Evolutionary conservation across 1,140 invertebrate species (phyloP).

Genomic region (Drosophila azteca): DNA sequence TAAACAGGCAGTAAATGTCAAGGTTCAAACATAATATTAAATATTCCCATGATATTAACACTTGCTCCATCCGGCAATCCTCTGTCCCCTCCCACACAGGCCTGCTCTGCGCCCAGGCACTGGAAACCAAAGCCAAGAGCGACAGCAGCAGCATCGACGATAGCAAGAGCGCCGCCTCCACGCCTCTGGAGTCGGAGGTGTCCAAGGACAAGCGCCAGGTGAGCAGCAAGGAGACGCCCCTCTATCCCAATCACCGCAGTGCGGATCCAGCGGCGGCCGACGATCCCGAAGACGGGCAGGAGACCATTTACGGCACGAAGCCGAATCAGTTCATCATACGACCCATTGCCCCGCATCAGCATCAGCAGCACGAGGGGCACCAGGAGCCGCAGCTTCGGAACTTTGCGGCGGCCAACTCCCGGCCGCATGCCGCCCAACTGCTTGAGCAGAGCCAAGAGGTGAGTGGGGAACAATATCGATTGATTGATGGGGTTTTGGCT

Average conservation of each 20-base stretch:
- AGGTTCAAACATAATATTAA: not conserved
- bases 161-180: conserved; percentile 37
- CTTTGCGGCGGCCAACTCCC: conserved; percentile 66
- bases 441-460: conserved; percentile 82
- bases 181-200: conserved; percentile 53
- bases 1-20: not conserved
- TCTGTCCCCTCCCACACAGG: conserved; percentile 29
- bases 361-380: conserved; percentile 73
- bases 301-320: conserved; percentile 77
- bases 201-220: conserved; percentile 79
- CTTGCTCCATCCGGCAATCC: not conserved
- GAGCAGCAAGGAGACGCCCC: conserved; percentile 66
- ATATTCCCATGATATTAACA: conserved; percentile 3
- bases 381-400: conserved; percentile 78
- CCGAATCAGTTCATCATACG: conserved; percentile 81
- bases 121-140: conserved; percentile 50
- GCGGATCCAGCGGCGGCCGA: conserved; percentile 33
- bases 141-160: conserved; percentile 28
- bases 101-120: conserved; percentile 43
- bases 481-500: conserved; percentile 29
- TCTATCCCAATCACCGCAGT: conserved; percentile 76
- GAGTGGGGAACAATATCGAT: conserved; percentile 36
- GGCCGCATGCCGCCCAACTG: conserved; percentile 74
- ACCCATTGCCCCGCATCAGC: conserved; percentile 74
- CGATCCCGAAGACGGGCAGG: conserved; percentile 78